These are phyloP conservation scores for Brachionus plicatilis DNA, from an alignment of 1,140 invertebrate species.

Conservation along the genomic window DNA sequence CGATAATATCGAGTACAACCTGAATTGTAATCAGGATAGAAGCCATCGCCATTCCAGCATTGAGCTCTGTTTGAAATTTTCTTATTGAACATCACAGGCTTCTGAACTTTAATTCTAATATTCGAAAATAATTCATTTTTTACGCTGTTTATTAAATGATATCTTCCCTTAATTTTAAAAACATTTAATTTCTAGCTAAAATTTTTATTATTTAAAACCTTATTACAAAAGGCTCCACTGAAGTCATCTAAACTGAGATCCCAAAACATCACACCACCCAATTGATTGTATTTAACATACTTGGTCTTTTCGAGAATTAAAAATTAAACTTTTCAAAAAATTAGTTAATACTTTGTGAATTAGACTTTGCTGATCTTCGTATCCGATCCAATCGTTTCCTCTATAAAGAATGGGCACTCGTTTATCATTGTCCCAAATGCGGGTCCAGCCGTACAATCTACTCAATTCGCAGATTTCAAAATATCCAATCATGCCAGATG, in stretches of 20 bases:
- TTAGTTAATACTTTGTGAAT: slow-evolving; percentile 61
- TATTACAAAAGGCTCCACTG: slow-evolving; percentile 45
- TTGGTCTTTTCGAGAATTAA: slow-evolving; percentile 62
- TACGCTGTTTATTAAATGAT: background rate
- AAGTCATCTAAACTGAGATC: slow-evolving; percentile 77
- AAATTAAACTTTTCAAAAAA: background rate
- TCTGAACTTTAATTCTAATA: background rate
- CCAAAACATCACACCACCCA: slow-evolving; percentile 92
- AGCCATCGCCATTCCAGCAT: background rate
- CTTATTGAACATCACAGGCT: background rate
- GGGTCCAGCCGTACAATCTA: slow-evolving; percentile 72
- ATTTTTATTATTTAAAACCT: slow-evolving; percentile 28
- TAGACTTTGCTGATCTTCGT: slow-evolving; percentile 81
- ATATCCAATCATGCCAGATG: slow-evolving; percentile 84
- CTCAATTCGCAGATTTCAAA: slow-evolving; percentile 83
- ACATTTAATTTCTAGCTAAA: no score
- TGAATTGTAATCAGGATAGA: slow-evolving; percentile 5
- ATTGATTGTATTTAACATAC: slow-evolving; percentile 82
- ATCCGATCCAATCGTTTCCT: slow-evolving; percentile 83
- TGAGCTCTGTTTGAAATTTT: background rate
- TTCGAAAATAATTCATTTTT: background rate
- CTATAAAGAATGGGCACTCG: slow-evolving; percentile 79
- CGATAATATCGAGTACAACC: background rate
- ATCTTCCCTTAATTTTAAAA: background rate
- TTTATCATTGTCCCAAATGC: slow-evolving; percentile 84